Evolutionary conservation across 1,140 invertebrate species (phyloP), one percentile per base, ranked within the genome.

Genomic region (Bombus consobrinus): DNA sequence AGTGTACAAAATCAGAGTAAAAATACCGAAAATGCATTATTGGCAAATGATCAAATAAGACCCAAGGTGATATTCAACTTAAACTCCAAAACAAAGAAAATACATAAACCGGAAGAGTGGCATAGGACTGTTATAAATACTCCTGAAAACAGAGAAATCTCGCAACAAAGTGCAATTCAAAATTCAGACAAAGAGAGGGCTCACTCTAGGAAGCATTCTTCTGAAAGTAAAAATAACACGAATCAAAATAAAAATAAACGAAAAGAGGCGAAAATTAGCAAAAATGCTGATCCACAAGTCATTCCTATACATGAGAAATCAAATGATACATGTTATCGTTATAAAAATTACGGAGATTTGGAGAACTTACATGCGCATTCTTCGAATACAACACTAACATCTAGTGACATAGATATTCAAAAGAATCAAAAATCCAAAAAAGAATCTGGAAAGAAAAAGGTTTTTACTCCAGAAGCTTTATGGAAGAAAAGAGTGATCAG

Each of bases 401-500:
- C 34, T 4, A 68, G 39, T 57, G 59, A 83, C 43, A 28, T 28
- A 8, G 37, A 1, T 28, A 12, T 18, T 15, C 34, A 62, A 43
- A 84, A 74, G 6, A 43, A 22, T 68, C 59, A 84, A 74, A 81
- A 64, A 3, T 37, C n/a, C 0, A 88, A 13, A 10, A 88, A 34
- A 34, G 62, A 62, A 13, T n/a, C 25, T 28, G 89, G 81, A 10
- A 88, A 89, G 2, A 32, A 22, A 0, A 72, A 82, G 59, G 66
- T 13, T 53, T 72, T 64, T 34, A 66, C 68, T 0, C 64, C 68
- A 22, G 91, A 92, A 10, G 72, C 85, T 4, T 88, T 80, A 0
- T 95, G 95, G 94, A 95, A 95, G n/a, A 90, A 92, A 39, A 91
- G 91, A 18, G 93, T 95, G 0, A 94, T 95, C 25, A 94, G 90